Conservation (phyloP, 2,797 vertebrate genomes). For the Prionace glauca region DNA sequence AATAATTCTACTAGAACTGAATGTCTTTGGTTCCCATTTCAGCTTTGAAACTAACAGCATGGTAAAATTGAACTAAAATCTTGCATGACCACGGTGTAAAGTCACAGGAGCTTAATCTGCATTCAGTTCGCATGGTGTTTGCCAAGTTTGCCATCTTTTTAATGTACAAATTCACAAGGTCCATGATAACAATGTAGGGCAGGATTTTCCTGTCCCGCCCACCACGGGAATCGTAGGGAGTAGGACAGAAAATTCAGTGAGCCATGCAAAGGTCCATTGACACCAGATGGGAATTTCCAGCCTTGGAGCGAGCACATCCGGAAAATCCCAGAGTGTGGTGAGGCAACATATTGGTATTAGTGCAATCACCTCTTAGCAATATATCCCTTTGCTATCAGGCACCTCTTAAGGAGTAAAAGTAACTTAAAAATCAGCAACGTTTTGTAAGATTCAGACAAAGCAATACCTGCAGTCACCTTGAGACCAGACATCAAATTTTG, state of each 20-base stretch:
- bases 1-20: not conserved
- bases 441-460: not conserved
- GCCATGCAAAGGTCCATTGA: too few relatives aligned
- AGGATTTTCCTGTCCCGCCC: too few relatives aligned
- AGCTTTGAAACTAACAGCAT: not conserved
- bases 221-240: too few relatives aligned
- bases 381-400: not conserved
- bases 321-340: not conserved
- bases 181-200: not conserved
- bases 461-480: not conserved
- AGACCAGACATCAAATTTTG: not conserved
- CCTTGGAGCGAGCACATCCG: too few relatives aligned
- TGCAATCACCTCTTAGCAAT: not conserved
- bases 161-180: not conserved
- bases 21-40: not conserved
- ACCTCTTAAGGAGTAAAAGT: not conserved
- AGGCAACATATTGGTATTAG: not conserved
- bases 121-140: not conserved
- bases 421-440: not conserved
- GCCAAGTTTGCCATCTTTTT: not conserved
- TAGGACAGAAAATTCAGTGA: too few relatives aligned
- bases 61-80: not conserved
- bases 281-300: too few relatives aligned
- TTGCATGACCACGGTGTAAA: not conserved
- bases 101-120: not conserved